Evolutionary conservation across 2,113 vertebrate species (phyloP), one percentile per base, ranked within the genome.

Genomic region (Sceloporus undulatus): DNA sequence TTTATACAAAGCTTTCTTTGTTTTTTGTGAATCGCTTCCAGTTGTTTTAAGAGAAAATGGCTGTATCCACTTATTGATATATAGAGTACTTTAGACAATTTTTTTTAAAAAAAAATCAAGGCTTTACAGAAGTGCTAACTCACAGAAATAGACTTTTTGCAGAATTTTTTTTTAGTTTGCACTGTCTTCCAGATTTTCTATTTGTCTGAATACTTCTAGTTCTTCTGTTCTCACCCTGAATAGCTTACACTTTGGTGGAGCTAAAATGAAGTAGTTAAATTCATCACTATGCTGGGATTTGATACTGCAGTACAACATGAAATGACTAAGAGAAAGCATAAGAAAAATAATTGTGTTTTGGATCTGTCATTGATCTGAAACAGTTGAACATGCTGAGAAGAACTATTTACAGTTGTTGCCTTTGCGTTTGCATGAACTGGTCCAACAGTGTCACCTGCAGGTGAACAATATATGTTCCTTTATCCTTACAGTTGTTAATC

Each of bases 391-490:
- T 62, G 52, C 85, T 81, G 75, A 73, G 71, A 73, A 66, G 77
- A 91, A 82, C 78, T 85, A 83, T 88, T 87, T 85, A 56, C 82
- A 56, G 79, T 80, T 91, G 1, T 82, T 92, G 77, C 77, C 87
- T 85, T 79, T 92, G 48, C 42, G 5, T 2, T 84, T 89, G 14
- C 91, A 19, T 85, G 66, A 2, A 86, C 94, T 92, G 95, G 94
- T 90, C 82, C 95, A 96, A 95, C 92, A 95, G 94, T 95, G 95
- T 95, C 95, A 95, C 95, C 95, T 96, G 91, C 95, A 95, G 95
- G 95, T 94, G 92, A 95, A 88, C 89, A 27, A 82, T 71, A 85
- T 82, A 85, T 78, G 23, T 87, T 90, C 88, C 71, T 87, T 89
- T 54, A 38, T 74, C 73, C 34, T 38, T 74, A 14, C 16, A 34